Conservation (phyloP, 2,888 invertebrate genomes). For the Pollenia griseotomentosa region DNA sequence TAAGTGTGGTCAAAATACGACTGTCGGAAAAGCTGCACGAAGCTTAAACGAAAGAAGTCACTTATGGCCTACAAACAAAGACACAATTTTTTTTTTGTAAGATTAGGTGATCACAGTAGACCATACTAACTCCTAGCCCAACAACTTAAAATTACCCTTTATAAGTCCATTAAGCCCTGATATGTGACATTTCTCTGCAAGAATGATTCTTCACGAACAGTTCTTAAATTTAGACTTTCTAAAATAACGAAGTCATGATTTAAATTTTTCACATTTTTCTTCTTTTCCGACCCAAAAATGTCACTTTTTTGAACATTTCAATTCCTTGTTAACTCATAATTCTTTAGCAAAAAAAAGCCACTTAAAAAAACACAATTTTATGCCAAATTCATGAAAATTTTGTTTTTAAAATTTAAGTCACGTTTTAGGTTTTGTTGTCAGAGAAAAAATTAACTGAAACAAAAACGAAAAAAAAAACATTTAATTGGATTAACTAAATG, state of each 20-base stretch:
- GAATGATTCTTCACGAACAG: no score
- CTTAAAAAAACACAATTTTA: neutral
- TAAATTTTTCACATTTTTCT: neutral
- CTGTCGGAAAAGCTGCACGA: no score
- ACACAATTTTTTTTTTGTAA: no score
- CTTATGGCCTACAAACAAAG: no score
- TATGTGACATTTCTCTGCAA: no score
- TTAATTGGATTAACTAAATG: slow-evolving; percentile 83
- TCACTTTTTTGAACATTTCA: neutral
- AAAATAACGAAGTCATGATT: neutral
- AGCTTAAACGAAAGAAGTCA: no score
- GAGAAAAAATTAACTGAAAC: slow-evolving; percentile 75
- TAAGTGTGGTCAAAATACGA: no score
- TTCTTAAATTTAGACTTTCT: neutral
- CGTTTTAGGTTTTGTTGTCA: slow-evolving; percentile 78
- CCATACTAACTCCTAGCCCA: no score
- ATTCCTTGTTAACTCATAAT: slow-evolving; percentile 16
- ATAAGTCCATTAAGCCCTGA: no score
- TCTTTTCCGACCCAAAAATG: slow-evolving; percentile 5
- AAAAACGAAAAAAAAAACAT: slow-evolving; percentile 73
- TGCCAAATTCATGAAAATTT: neutral
- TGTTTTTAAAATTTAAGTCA: slow-evolving; percentile 74
- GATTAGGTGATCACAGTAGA: no score
- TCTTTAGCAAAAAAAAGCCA: neutral
- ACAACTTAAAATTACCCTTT: no score